These are phyloP conservation scores for Drosophila bipectinata DNA, from an alignment of 1,140 invertebrate genomes.

Conservation along the genomic window DNA sequence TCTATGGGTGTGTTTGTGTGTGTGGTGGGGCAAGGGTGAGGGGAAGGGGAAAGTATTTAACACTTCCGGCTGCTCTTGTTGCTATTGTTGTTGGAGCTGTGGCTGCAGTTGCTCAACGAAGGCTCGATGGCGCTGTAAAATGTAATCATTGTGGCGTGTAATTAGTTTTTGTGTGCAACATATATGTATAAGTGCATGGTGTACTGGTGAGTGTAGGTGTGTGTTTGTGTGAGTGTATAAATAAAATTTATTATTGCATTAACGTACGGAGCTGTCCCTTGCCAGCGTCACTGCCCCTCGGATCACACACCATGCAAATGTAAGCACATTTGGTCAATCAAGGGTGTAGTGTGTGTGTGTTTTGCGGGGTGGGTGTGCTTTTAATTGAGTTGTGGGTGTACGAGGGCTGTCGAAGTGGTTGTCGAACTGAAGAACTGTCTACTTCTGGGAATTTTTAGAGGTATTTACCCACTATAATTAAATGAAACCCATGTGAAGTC, in stretches of 20 bases:
- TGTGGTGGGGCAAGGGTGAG: neutral
- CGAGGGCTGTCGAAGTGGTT: slow-evolving; percentile 5
- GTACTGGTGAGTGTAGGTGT: slow-evolving; percentile 11
- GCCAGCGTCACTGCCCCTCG: neutral
- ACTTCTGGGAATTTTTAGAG: too few species aligned
- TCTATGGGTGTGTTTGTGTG: neutral
- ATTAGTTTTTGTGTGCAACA: slow-evolving; percentile 72
- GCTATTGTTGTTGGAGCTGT: slow-evolving; percentile 9
- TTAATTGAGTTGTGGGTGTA: slow-evolving; percentile 37
- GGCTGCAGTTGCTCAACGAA: slow-evolving; percentile 31
- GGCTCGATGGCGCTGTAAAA: slow-evolving; percentile 71
- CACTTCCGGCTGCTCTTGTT: slow-evolving; percentile 28
- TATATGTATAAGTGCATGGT: slow-evolving; percentile 23
- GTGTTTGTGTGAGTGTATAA: slow-evolving; percentile 30
- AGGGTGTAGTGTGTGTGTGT: neutral
- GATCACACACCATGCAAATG: slow-evolving; percentile 13
- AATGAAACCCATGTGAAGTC: too few species aligned
- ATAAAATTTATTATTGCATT: slow-evolving; percentile 71
- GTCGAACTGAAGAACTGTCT: neutral
- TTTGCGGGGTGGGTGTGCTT: slow-evolving; percentile 1
- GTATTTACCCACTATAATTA: too few species aligned
- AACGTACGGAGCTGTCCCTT: slow-evolving; percentile 15
- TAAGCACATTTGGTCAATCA: slow-evolving; percentile 23
- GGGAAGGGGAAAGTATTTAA: slow-evolving; percentile 18
- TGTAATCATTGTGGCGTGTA: slow-evolving; percentile 80